Conservation (phyloP, 1,140 invertebrate genomes). For the Hermetia illucens region DNA sequence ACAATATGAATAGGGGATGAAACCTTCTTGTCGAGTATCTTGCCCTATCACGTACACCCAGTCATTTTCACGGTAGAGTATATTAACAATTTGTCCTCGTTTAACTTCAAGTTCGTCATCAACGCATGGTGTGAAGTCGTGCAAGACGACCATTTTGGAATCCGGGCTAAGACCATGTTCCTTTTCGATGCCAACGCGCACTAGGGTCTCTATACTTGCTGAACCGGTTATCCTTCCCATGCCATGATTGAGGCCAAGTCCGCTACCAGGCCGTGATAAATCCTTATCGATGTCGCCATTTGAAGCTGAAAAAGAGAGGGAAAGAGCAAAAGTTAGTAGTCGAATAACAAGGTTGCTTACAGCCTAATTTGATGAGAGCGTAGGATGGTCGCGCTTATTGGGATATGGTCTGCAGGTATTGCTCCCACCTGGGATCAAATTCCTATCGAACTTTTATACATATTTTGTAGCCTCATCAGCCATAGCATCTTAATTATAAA, state of each 20-base stretch:
- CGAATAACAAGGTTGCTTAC: constrained; percentile 3
- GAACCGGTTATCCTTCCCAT: constrained; percentile 87
- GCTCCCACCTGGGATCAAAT: too few species aligned
- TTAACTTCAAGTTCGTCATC: constrained; percentile 77
- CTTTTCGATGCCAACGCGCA: constrained; percentile 87
- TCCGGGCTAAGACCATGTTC: constrained; percentile 82
- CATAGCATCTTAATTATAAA: too few species aligned
- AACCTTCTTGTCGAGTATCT: constrained; percentile 77
- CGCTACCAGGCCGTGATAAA: constrained; percentile 41
- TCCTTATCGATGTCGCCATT: constrained; percentile 60
- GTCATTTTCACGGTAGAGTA: constrained; percentile 87
- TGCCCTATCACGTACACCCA: constrained; percentile 92
- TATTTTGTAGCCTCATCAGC: too few species aligned
- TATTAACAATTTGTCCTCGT: constrained; percentile 67
- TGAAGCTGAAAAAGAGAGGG: constrained; percentile 31
- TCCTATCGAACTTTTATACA: too few species aligned
- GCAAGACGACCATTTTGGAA: constrained; percentile 88
- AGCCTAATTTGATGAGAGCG: constrained; percentile 1
- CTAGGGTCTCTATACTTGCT: constrained; percentile 86
- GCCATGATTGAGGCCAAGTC: constrained; percentile 32
- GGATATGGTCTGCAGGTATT: constrained; percentile 9
- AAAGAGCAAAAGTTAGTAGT: constrained; percentile 3
- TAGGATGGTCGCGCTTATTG: too few species aligned
- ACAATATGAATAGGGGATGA: constrained; percentile 88
- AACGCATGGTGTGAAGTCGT: constrained; percentile 89